Evolutionary conservation across 2,888 invertebrate species (phyloP), one percentile per base, ranked within the genome.

Genomic region (Pseudococcus jackbeardsleyi): DNA sequence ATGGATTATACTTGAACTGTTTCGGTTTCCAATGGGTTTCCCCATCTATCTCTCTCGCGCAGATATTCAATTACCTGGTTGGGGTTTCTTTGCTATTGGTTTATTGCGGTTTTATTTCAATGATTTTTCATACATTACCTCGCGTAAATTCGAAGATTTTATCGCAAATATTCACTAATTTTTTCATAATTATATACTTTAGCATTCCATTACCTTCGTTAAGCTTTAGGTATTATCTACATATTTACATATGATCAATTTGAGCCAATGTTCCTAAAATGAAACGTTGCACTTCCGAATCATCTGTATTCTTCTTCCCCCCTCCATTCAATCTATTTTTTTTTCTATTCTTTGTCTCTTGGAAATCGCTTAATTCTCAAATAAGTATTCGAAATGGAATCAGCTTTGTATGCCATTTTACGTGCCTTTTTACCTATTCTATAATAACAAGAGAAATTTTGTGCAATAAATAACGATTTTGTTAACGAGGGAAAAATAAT

Each of bases 321-420:
- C n/a, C 4, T n/a, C n/a, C 50, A 12, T 50, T 59, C 59, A 59
- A 59, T n/a, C 7, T 5, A 19, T 19, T 3, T 59, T 19, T 19
- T 59, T 19, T 59, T 19, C 59, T 4, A 15, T 50, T 50, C 46
- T 72, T 33, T 9, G 12, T 19, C 1, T 22, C 64, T 22, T 64
- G 1, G 0, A 33, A 12, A 7, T 42, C 33, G 72, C 72, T 72
- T 79, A 72, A 72, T 68, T 22, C 19, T 11, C 12, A 39, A 39
- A 3, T 3, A 46, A 11, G 4, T 77, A 39, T 77, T 42, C 15
- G 17, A 72, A 72, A 79, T 46, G 79, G n/a, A 79, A 79, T 42
- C 42, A 39, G 79, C 79, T 79, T 79, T 79, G 12, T 59, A 46
- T 79, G 79, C 79, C 79, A 79, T 79, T 79, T 42, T 79, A 79